Evolutionary conservation across 2,113 vertebrate species (phyloP), one percentile per base, ranked within the genome.

Genomic region (Geococcyx californianus): DNA sequence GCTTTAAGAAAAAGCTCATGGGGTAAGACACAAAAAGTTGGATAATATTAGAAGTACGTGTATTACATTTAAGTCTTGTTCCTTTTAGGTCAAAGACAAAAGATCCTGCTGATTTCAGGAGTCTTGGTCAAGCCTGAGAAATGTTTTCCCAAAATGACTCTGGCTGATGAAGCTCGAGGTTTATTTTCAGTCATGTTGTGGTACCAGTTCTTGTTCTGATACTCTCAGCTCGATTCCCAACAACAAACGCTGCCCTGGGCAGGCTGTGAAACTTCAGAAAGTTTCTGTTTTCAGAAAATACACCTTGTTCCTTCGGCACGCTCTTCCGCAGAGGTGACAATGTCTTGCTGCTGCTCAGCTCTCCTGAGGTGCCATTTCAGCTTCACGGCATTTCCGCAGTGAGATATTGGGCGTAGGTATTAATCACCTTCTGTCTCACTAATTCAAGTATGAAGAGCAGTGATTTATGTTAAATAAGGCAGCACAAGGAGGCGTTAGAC

Each of bases 101-200:
- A 80, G 51, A 84, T 75, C 49, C 52, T 89, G 68, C 69, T 96
- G 93, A 92, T 96, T 93, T 70, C 92, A 75, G 19, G 34, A 59
- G 55, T 33, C 59, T 78, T 84, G 67, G 33, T 77, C 59, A 70
- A 45, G 23, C 12, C 42, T 52, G 24, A 72, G 54, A 79, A 73
- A 63, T 47, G 42, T 45, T 78, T 91, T 79, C 44, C 54, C 42
- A 25, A 49, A 93, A 55, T 77, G 42, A 28, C 25, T 88, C 18
- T 60, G 26, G 36, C 33, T 87, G 87, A 63, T 70, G 70, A 67
- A 73, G 42, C 52, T 85, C 62, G 12, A 45, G 42, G 55, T 74
- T 93, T 77, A 34, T 72, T 91, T 95, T 81, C 8, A 36, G 63
- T 38, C 36, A 40, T 13, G 21, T 18, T 60, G 13, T 51, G 24